These are phyloP conservation scores for Leptinotarsa haldemani DNA, from an alignment of 2,888 invertebrate species.

Conservation along the genomic window DNA sequence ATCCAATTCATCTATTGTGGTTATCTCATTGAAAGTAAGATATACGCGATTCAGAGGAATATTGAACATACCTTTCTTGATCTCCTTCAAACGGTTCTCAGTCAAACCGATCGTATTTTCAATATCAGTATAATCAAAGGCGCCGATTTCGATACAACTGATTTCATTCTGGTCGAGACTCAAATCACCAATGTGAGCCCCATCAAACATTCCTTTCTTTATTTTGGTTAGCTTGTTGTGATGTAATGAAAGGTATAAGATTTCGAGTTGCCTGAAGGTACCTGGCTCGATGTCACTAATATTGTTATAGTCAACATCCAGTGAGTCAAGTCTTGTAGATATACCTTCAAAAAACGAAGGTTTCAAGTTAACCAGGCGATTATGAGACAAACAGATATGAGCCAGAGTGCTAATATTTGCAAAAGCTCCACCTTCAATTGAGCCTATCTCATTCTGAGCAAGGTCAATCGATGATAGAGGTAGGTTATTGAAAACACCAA, in stretches of 20 bases:
- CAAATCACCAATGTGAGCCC: background rate
- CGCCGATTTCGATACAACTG: constrained; percentile 19
- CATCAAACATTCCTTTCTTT: constrained; percentile 14
- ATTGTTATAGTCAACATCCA: background rate
- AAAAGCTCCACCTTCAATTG: constrained; percentile 6
- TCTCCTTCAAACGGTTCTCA: constrained; percentile 5
- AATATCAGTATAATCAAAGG: constrained; percentile 3
- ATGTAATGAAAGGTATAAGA: background rate
- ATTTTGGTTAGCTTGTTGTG: constrained; percentile 7
- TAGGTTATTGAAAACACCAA: no score
- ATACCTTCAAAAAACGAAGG: constrained; percentile 15
- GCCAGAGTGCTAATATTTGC: background rate
- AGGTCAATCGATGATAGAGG: no score
- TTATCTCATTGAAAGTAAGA: background rate
- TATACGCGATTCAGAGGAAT: background rate
- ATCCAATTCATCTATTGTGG: background rate
- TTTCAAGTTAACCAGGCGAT: constrained; percentile 15
- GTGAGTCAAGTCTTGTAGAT: background rate
- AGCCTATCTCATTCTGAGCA: no score
- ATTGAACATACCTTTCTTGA: constrained; percentile 1
- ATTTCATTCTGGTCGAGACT: constrained; percentile 14
- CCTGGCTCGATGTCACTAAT: constrained; percentile 11
- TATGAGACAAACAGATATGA: background rate
- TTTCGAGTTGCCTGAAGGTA: background rate
- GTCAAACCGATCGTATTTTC: background rate